Evolutionary conservation across 2,888 invertebrate species (phyloP).

Genomic region (Epirrita christyi): DNA sequence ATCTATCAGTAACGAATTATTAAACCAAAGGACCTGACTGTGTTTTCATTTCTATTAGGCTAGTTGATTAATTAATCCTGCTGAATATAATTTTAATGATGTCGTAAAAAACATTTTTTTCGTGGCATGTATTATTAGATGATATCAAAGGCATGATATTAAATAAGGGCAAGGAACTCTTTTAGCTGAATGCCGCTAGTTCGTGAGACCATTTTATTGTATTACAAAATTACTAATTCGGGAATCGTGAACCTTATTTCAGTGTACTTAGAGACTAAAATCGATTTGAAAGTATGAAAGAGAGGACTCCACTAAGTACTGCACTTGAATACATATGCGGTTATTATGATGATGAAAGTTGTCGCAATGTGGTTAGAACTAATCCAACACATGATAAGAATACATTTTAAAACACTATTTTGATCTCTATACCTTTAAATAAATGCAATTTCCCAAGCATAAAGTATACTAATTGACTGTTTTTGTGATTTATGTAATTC

Average conservation of each 20-base stretch:
- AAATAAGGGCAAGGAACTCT: conserved; percentile 53
- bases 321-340: conserved; percentile 76
- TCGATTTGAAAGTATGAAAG: conserved; percentile 8
- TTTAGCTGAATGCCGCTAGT: conserved; percentile 55
- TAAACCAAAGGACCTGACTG: too few relatives aligned
- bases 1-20: too few relatives aligned
- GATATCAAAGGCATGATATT: conserved; percentile 20
- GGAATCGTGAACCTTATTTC: conserved; percentile 42
- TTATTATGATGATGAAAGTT: conserved; percentile 77
- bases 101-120: conserved; percentile 52
- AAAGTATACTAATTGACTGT: too few relatives aligned
- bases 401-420: conserved; percentile 37
- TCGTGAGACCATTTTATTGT: conserved; percentile 65
- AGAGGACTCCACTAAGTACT: conserved; percentile 55
- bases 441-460: too few relatives aligned
- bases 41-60: conserved; percentile 10
- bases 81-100: conserved; percentile 42
- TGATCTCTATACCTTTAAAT: too few relatives aligned
- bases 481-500: too few relatives aligned
- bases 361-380: conserved; percentile 63
- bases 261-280: conserved; percentile 41
- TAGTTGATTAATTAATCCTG: too few relatives aligned
- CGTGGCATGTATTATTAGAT: conserved; percentile 60
- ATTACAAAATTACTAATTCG: conserved; percentile 40
- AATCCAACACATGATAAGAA: conserved; percentile 55